Evolutionary conservation across 2,113 vertebrate genomes (phyloP), one percentile per base, ranked within the genome.

Genomic region (Aleadryas rufinucha): DNA sequence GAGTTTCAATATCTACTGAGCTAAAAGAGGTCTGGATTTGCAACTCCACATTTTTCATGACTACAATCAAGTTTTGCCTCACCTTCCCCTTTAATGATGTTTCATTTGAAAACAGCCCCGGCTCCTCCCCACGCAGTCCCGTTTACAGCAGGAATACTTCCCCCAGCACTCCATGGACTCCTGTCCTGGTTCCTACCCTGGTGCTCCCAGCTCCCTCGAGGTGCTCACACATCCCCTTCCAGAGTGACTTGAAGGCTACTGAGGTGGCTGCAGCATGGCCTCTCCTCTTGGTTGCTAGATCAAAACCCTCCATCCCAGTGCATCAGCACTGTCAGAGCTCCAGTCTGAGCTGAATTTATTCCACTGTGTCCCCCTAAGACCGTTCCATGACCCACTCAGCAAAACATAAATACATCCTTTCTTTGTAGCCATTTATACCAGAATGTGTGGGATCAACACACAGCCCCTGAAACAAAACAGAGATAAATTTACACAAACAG

Each of bases 141-240:
- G 3, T 59, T 50, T 23, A 26, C 16, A 63, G 30, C 24, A 37
- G 15, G 12, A 64, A 53, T 35, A 19, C 6, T n/a, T 33, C 10
- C 33, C 61, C 37, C 45, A 69, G 84, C 22, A 33, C 37, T 45
- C 14, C 72, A 52, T 2, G 3, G 31, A 68, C 37, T 69, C 45
- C 45, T 60, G 37, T 10, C 31, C 37, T 77, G 72, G 27, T 4
- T 22, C 53, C 61, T 9, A 7, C 8, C 30, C 31, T 31, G 65
- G 31, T 61, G 31, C 15, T 66, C 41, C n/a, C 27, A 57, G n/a
- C 13, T 76, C 63, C 47, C 41, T 33, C 0, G 1, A 35, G 45
- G 17, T 30, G n/a, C 6, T 80, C 44, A 39, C 22, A 57, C 13
- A 6, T 0, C 1, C 3, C 14, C 37, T 59, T 31, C 10, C 4